Base-by-base conservation (phyloP, 30 jellyfish, hydroid and myxozoan genomes). In the Hydra vulgaris region DNA sequence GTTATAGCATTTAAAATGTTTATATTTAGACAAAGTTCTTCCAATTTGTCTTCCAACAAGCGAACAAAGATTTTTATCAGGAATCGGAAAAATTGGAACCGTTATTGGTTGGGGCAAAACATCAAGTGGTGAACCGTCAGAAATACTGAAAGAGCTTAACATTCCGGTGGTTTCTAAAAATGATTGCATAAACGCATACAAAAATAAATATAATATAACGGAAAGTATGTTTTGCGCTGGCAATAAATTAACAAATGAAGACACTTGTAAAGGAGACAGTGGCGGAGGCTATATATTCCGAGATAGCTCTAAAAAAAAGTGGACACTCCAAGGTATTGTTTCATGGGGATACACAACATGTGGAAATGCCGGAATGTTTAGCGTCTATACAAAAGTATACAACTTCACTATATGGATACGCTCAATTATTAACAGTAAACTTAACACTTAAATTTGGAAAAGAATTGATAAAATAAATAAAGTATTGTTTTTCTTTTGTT, bases 201-300 rank as follows among this genome's bases (percentile, higher is more conserved):
- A 53, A 5, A 85, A 79, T 4, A 26, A 82, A 17, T 89, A 72
- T 70, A 82, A 77, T 24, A 89, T 94, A 21, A 94, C 99, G 7
- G 85, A 84, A 17, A 94, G 86, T 78, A 94, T 94, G 99, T 94
- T 94, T 75, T 94, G 99, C 66, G 99, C 99, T 7, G 99, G 99
- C 17, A 85, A 76, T 7, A 74, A 66, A 26, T 18, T 77, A 8
- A 82, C 85, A 26, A 54, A 67, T 53, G 89, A 84, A 56, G 99
- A 94, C 82, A 94, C 99, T 15, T 94, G 99, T 72, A 85, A 84
- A 73, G 99, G 99, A 19, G 99, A 94, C 84, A 87, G 96, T 40
- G 99, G 99, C 12, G 99, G 99, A 8, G 96, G 96, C 5, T 94
- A 66, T 54, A 23, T 87, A 53, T 88, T 94, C 74, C 86, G 85